Conservation (phyloP, 2,797 vertebrate genomes). For the Sus cebifrons region DNA sequence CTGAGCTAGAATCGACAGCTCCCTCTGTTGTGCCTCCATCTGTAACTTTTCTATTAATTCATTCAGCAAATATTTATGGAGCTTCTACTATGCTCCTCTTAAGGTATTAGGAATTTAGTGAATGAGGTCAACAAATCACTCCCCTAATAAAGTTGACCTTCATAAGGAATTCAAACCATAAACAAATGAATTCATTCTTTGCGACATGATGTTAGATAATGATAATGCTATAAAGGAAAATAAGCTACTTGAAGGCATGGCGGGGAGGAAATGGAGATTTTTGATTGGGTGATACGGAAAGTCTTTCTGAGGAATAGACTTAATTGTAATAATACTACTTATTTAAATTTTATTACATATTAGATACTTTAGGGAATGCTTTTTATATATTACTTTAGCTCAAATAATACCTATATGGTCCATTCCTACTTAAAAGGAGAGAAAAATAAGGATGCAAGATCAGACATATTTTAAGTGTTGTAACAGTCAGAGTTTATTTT, state of each 20-base stretch:
- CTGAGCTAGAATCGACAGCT: neutral
- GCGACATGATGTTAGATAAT: neutral
- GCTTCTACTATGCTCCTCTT: neutral
- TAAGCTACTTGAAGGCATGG: neutral
- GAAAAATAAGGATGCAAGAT: neutral
- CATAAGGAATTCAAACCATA: neutral
- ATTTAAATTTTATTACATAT: neutral
- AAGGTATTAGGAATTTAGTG: neutral
- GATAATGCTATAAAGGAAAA: neutral
- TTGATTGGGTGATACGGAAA: neutral
- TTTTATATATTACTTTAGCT: neutral
- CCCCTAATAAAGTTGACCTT: neutral
- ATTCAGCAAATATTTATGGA: neutral
- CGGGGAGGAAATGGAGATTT: rapidly evolving
- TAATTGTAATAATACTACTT: neutral
- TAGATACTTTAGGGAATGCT: neutral
- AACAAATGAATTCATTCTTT: neutral
- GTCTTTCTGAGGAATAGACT: neutral
- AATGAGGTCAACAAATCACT: neutral
- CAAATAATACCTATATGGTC: neutral
- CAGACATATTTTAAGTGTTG: neutral
- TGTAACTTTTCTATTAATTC: neutral
- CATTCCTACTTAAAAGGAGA: neutral
- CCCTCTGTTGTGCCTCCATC: neutral
- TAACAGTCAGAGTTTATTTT: neutral